A percentile compares a stretch with the other conserved stretches of the same genome.
Evolutionary conservation across 2,113 vertebrate species (phyloP).

Genomic region (Dissostichus mawsoni): DNA sequence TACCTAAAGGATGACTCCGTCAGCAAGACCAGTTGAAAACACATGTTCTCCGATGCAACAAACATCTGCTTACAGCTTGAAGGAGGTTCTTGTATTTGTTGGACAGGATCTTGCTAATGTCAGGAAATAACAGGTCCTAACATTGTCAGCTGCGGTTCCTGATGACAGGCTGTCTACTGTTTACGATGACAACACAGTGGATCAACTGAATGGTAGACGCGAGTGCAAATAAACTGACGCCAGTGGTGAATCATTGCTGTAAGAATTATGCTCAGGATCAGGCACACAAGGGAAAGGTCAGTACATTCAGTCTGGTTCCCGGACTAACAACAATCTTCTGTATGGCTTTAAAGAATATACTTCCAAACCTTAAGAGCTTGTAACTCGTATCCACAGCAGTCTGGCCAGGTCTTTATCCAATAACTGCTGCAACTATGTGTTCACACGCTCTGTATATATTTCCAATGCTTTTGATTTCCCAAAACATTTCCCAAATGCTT

Average conservation of each 20-base stretch:
- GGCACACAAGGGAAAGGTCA: background rate
- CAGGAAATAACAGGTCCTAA: conserved; percentile 48
- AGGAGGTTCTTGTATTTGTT: conserved; percentile 24
- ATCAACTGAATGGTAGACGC: conserved; percentile 13
- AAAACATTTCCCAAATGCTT: background rate
- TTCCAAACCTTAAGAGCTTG: background rate
- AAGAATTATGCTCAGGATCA: conserved; percentile 5
- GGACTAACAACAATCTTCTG: conserved; percentile 5
- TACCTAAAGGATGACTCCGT: conserved; percentile 37
- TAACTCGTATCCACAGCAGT: background rate
- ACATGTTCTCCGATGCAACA: conserved; percentile 37
- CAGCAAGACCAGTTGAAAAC: conserved; percentile 41
- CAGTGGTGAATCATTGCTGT: conserved; percentile 20
- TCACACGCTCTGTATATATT: background rate
- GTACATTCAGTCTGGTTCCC: background rate
- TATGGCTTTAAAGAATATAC: background rate
- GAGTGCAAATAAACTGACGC: conserved; percentile 6
- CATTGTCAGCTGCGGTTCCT: conserved; percentile 17
- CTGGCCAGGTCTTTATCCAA: background rate
- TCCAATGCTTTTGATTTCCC: background rate
- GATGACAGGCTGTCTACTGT: conserved; percentile 21
- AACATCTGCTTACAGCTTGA: conserved; percentile 47
- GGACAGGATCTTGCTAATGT: background rate
- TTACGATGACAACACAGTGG: background rate
- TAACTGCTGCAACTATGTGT: background rate